Base-by-base conservation (phyloP, 2,797 vertebrate genomes). In the Staurois parvus region DNA sequence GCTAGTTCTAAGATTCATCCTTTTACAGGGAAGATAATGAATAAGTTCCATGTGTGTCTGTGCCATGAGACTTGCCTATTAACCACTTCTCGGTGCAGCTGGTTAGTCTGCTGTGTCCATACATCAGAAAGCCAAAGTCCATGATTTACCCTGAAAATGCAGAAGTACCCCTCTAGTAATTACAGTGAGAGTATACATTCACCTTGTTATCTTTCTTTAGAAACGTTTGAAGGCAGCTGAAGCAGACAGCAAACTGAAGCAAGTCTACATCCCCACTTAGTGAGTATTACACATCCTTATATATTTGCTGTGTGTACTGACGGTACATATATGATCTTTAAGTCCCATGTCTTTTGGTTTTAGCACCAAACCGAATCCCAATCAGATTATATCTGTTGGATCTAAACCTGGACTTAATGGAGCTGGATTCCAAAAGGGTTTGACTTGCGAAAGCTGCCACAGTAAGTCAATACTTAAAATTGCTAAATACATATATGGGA, bases 341-440 rank as follows among this genome's bases (percentile, higher is more conserved):
- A 78, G 66, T 64, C 13, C 56, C 0, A 1, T 64, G 29, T 81
- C 10, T 24, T 67, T 19, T 7, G 11, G 11, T 6, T 0, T 74
- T 88, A 98, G 97, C 91, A 98, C 97, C 77, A 98, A 98, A 93
- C 97, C 97, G 66, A 98, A 98, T 91, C 97, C 97, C 56, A 98
- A 98, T 90, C 97, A 98, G 95, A 98, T 98, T 88, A 96, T 97
- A 95, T 96, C 95, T 21, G 96, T 97, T 42, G 96, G 96, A 87
- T 96, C 94, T 87, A 98, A 98, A 89, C 97, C 97, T 0, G 97
- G 97, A 15, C 95, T 98, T 94, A 98, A 98, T 0, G 97, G 97
- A 15, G 96, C 97, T 0, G 94, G 96, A 0, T 98, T 97, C 89
- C 97, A 98, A 93, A 98, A 98, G 91, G 97, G 97, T 72, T 93